These are phyloP conservation scores for Lycocerus yunnanus DNA, from an alignment of 2,888 invertebrate species.

Conservation along the genomic window DNA sequence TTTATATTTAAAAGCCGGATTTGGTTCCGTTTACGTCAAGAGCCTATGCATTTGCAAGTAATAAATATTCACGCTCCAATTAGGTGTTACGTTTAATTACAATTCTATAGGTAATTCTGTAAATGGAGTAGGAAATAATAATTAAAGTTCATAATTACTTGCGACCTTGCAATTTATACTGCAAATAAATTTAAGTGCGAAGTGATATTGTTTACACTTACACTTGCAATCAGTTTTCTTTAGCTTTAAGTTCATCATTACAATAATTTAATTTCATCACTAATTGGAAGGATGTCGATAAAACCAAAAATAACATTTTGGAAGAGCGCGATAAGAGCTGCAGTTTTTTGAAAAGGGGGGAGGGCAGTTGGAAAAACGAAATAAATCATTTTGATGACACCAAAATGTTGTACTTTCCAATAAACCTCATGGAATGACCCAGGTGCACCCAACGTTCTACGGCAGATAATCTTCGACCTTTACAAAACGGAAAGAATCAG, in stretches of 20 bases:
- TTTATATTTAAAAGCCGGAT: conserved; percentile 11
- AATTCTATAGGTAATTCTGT: not conserved
- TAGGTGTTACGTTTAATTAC: not conserved
- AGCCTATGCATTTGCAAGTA: conserved; percentile 5
- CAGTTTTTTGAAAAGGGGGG: not conserved
- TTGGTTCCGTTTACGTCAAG: conserved; percentile 24
- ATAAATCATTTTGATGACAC: too few species aligned
- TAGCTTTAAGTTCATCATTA: not conserved
- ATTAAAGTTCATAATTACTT: not conserved
- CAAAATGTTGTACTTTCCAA: not conserved
- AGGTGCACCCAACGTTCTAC: not conserved
- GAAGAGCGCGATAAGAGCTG: not conserved
- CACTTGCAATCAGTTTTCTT: not conserved
- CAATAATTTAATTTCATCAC: too few species aligned
- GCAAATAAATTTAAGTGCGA: not conserved
- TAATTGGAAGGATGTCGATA: not conserved
- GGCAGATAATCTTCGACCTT: not conserved
- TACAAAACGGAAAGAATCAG: not conserved
- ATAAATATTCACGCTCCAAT: conserved; percentile 6
- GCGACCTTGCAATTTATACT: not conserved
- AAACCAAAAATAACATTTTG: not conserved
- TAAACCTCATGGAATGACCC: not conserved
- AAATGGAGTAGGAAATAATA: not conserved
- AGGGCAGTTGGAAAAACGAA: too few species aligned
- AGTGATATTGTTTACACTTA: not conserved